phyloP scores from a whole-genome alignment of 2,113 vertebrate species.

The Menura novaehollandiae region DNA sequence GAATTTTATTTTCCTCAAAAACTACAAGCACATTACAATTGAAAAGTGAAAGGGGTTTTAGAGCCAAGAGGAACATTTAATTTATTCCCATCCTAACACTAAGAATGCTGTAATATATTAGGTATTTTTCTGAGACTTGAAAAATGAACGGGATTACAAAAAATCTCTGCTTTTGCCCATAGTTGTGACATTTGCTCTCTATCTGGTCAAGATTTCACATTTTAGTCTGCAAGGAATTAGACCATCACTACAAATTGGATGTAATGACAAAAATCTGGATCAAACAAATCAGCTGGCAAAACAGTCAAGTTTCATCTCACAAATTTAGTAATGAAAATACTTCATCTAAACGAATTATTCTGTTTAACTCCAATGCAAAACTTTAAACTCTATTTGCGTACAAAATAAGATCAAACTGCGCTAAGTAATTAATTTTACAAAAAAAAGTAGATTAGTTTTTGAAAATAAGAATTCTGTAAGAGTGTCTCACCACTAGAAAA shows the following conservation, averaged over 20 bases:
- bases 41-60: not conserved
- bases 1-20: not conserved
- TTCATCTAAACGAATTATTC: not conserved
- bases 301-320: accelerated
- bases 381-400: not conserved
- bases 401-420: not conserved
- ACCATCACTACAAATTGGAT: not conserved
- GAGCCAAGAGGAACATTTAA: not conserved
- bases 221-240: not conserved
- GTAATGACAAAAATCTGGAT: not conserved
- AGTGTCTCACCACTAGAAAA: not conserved
- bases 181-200: not conserved
- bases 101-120: accelerated
- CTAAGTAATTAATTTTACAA: not conserved
- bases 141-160: accelerated
- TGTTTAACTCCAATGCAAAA: not conserved
- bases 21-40: not conserved
- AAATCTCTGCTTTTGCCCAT: not conserved
- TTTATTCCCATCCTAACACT: not conserved
- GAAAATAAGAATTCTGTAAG: not conserved
- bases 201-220: not conserved
- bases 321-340: not conserved
- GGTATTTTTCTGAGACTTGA: not conserved
- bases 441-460: not conserved
- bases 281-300: not conserved